These are phyloP conservation scores for Thermophis baileyi DNA, from an alignment of 2,113 vertebrate genomes.

Conservation along the genomic window DNA sequence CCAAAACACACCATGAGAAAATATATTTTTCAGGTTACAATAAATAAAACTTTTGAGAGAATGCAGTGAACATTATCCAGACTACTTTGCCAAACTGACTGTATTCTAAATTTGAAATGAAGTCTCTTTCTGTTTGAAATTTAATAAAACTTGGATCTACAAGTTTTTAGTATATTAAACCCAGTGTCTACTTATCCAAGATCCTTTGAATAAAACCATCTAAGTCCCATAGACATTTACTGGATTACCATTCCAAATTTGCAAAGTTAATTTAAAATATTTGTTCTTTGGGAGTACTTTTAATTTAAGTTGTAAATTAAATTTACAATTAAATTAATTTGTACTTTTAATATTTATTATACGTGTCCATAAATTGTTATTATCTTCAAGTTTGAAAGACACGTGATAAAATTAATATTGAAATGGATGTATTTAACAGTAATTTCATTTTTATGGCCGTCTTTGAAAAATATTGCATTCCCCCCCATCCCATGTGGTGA, in stretches of 20 bases:
- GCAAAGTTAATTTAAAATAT: not conserved
- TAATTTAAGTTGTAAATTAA: not conserved
- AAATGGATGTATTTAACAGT: not conserved
- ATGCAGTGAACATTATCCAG: not conserved
- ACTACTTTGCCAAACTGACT: not conserved
- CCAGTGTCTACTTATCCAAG: not conserved
- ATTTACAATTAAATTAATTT: not conserved
- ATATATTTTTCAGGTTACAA: not conserved
- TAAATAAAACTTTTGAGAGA: not conserved
- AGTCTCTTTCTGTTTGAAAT: not conserved
- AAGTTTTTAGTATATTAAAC: not conserved
- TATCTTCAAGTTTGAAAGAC: not conserved
- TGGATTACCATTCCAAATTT: no score
- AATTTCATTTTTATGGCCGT: not conserved
- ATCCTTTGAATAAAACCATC: not conserved
- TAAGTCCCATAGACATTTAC: no score
- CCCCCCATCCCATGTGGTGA: not conserved
- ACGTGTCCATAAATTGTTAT: not conserved
- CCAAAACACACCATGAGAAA: not conserved
- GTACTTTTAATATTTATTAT: not conserved
- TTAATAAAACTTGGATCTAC: not conserved
- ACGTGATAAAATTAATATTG: not conserved
- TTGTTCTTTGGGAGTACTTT: not conserved
- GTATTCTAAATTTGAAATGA: not conserved
- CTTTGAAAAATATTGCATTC: not conserved